Conservation (phyloP, 2,888 invertebrate genomes). For the Tachystola acroxantha region DNA sequence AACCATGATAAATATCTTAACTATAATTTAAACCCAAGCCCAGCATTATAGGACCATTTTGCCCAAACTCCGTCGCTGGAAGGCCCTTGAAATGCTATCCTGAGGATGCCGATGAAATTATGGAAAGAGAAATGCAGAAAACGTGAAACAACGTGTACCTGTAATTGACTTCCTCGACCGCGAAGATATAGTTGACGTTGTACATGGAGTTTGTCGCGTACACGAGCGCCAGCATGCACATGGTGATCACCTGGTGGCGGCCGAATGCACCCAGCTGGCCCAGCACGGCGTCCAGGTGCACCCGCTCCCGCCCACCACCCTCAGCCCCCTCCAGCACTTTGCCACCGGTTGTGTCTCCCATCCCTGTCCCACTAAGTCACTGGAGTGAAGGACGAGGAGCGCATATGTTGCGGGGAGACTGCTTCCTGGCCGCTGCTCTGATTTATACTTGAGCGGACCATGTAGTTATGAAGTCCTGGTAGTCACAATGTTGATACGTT, state of each 20-base stretch:
- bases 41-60: too few species aligned
- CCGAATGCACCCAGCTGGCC: constrained; percentile 66
- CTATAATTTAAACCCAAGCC: too few species aligned
- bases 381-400: neutral
- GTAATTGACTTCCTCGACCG: constrained; percentile 59
- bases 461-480: too few species aligned
- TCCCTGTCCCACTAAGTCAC: neutral
- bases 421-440: neutral
- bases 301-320: too few species aligned
- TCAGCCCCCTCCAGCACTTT: too few species aligned
- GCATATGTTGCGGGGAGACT: neutral
- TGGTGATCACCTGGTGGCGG: constrained; percentile 57
- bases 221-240: constrained; percentile 60
- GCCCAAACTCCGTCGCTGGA: too few species aligned
- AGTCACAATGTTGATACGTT: too few species aligned
- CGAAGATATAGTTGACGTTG: constrained; percentile 67
- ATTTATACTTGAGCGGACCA: neutral
- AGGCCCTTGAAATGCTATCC: too few species aligned
- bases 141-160: too few species aligned
- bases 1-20: too few species aligned
- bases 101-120: too few species aligned
- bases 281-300: constrained; percentile 64
- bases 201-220: constrained; percentile 71
- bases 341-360: neutral
- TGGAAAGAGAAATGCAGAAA: too few species aligned